Base-by-base conservation (phyloP, 1,140 invertebrate genomes). In the Ceratosolen solmsi region DNA sequence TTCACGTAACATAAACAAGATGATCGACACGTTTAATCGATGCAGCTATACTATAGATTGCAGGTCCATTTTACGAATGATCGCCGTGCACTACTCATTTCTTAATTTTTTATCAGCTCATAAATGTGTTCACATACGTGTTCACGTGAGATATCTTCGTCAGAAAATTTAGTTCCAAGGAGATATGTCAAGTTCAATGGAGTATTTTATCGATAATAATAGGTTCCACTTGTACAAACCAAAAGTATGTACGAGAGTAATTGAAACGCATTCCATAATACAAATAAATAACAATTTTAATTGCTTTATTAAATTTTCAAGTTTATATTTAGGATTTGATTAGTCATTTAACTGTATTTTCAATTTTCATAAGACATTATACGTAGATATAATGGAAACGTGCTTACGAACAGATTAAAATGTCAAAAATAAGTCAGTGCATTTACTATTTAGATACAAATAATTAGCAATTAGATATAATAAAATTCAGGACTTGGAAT, bases 101-200 rank as follows among this genome's bases (percentile, higher is more conserved):
- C 33, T 68, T 33, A 38, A 68, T 68, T 68, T 68, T 65, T 68
- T 68, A 63, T 68, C 22, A 68, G 30, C n/a, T 51, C 41, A 30
- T 63, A 70, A 70, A 41, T 25, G 38, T 38, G 22, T 20, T n/a
- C 13, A 13, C 33, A 46, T 41, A 41, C n/a, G 7, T 3, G 9
- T 36, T 33, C 30, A 33, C 30, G 1, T 11, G 20, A 13, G 13
- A 51, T 54, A 49, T 49, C 20, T 46, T 78, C 22, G 25, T 65
- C 41, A 30, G 58, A 65, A 49, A n/a, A n/a, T 75, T 33, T 58
- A 75, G 22, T 41, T 75, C 2, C 33, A 49, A 74, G 13, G 20
- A 75, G n/a, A 41, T 75, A 58, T 36, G 30, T 60, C 33, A n/a
- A n/a, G n/a, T n/a, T n/a, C n/a, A 38, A 22, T 46, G 65, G 36